Conservation (phyloP, 2,797 vertebrate genomes). For the Propithecus perrieri region DNA sequence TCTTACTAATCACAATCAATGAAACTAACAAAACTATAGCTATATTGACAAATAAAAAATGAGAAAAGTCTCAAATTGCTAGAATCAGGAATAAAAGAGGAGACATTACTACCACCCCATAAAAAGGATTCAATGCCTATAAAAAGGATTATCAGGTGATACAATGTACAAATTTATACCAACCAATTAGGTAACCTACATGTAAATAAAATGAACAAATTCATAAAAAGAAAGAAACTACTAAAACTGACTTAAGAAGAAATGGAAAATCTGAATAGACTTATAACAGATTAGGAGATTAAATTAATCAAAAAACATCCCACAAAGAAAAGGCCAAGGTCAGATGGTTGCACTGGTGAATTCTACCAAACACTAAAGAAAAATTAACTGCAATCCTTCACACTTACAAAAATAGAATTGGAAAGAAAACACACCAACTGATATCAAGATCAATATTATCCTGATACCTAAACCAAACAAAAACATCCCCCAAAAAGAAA, state of each 20-base stretch:
- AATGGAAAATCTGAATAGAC: neutral
- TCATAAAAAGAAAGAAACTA: neutral
- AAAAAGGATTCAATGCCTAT: neutral
- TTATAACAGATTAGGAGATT: neutral
- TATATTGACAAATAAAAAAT: neutral
- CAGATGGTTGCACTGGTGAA: neutral
- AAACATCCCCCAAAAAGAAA: neutral
- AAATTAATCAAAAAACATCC: neutral
- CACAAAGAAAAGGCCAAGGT: neutral
- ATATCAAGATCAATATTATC: neutral
- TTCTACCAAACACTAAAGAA: neutral
- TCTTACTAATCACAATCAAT: neutral
- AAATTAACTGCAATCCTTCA: neutral
- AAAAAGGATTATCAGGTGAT: neutral
- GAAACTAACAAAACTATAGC: neutral
- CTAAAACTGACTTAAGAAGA: slow-evolving; percentile 18
- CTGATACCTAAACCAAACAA: neutral
- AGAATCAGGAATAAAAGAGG: neutral
- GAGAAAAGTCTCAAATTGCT: neutral
- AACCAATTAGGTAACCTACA: neutral
- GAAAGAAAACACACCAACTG: neutral
- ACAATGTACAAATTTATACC: neutral
- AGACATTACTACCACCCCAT: neutral
- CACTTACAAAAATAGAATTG: neutral
- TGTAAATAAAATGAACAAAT: neutral